Evolutionary conservation across 2,797 vertebrate species (phyloP), one percentile per base, ranked within the genome.

Genomic region (Typhlichthys eigenmanni): DNA sequence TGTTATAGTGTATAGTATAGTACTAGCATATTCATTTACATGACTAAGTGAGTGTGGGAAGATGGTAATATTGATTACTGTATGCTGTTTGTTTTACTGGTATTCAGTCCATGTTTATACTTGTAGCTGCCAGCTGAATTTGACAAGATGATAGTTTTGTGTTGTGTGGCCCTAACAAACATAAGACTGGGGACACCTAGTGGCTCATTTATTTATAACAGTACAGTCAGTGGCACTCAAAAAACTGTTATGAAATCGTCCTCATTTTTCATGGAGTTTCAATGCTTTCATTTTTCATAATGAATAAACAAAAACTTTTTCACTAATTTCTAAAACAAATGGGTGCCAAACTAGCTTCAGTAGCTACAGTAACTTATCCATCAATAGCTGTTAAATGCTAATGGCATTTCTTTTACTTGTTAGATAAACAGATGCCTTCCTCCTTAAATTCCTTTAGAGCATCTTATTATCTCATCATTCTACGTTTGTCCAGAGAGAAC

Each of bases 141-240:
- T 14, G 24, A 47, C 53, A 76, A 68, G 62, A 70, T 48, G 46
- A 7, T 58, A 55, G 17, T 48, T 63, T 19, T 65, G 12, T 53
- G 49, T 46, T 60, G 17, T 11, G 13, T 38, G 58, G 1, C 55
- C n/a, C 46, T 11, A 52, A 77, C 78, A 72, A 71, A 85, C 83
- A 70, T 72, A 89, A 56, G 79, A 81, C 74, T 92, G 89, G 87
- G 91, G 91, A 92, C 92, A 92, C 80, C 92, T 93, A 91, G 92
- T 92, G 91, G 92, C 74, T 69, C 4, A 60, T 66, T 29, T 1
- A 62, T 55, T 67, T 58, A 78, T 61, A 66, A 74, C 81, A 74
- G n/a, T 57, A 52, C 7, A 68, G 5, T 48, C 3, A 60, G 59
- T 10, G 43, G 29, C 47, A 51, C 1, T 34, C 1, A 52, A 47